Evolutionary conservation across 2,797 vertebrate species (phyloP).

Genomic region (Uromys caudimaculatus): DNA sequence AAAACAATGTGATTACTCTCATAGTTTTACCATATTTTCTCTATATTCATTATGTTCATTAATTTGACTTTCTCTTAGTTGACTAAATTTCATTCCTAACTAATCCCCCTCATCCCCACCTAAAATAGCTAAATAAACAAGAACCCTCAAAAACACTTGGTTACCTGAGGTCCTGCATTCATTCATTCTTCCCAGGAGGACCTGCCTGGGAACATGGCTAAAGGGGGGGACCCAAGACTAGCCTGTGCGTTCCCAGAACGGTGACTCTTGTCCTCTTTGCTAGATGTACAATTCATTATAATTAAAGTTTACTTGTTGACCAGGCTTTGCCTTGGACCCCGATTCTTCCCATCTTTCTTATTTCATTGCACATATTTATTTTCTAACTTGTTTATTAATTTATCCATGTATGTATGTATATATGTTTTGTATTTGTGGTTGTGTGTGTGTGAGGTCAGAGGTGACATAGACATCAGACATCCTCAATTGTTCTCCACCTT

Average conservation of each 20-base stretch:
- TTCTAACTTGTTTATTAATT: not conserved
- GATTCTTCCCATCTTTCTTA: not conserved
- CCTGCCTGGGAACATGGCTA: not conserved
- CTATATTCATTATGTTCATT: not conserved
- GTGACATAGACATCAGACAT: not conserved
- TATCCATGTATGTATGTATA: not conserved
- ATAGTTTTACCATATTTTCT: not conserved
- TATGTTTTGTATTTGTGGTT: not conserved
- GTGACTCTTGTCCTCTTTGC: not conserved
- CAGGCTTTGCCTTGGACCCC: not conserved
- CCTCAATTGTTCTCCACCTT: not conserved
- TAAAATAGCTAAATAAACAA: not conserved
- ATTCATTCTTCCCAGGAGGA: not conserved
- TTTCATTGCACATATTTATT: not conserved
- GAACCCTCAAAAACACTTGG: not conserved
- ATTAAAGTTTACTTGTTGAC: not conserved
- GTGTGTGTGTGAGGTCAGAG: not conserved
- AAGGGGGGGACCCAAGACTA: not conserved
- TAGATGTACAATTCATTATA: not conserved
- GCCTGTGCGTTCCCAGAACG: not conserved
- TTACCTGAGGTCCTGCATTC: not conserved
- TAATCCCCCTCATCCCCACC: not conserved
- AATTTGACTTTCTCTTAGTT: conserved; percentile 41
- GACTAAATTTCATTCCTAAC: conserved; percentile 49
- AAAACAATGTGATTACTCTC: not conserved